Evolutionary conservation across 2,113 vertebrate species (phyloP), one percentile per base, ranked within the genome.

Genomic region (Ammodytes marinus): DNA sequence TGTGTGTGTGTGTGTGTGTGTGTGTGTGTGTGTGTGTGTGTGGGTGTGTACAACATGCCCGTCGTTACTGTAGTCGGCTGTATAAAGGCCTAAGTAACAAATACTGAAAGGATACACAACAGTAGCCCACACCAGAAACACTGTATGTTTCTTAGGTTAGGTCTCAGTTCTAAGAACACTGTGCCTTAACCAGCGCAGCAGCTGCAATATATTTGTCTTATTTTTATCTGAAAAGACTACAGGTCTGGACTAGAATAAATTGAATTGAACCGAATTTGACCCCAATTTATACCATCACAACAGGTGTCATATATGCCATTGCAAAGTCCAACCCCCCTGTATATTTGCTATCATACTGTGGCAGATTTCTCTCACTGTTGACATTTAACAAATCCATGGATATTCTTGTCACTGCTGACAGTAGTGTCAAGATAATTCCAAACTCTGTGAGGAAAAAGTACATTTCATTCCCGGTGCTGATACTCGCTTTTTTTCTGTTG

Each of bases 341-440:
- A 67, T 69, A 63, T 70, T 45, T 9, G 11, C 49, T 58, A 53
- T 55, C 39, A 61, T 74, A 27, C 54, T 40, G 7, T 5, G 39
- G 45, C 66, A 84, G 65, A 54, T 80, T 80, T 63, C 66, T 27
- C 60, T 67, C 68, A 74, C 15, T 53, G 65, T 72, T 86, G 77
- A 77, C 78, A 84, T 86, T 86, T 84, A 76, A 43, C 37, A 60
- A 55, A 69, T 74, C 46, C 35, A 10, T 7, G 2, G 46, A 57
- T 73, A 53, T 57, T 27, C 60, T 40, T 69, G 69, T 73, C 79
- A 65, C 37, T 69, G 61, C 69, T 72, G 69, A 68, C 65, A 50
- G 42, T 40, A 46, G 15, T 35, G 10, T 55, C 27, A 45, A 65
- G 53, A 15, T 15, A 50, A 42, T 74, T 69, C 35, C 75, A 74